Evolutionary conservation across 2,888 invertebrate genomes (phyloP), one percentile per base, ranked within the genome.

Genomic region (Protodeltote pygarga): DNA sequence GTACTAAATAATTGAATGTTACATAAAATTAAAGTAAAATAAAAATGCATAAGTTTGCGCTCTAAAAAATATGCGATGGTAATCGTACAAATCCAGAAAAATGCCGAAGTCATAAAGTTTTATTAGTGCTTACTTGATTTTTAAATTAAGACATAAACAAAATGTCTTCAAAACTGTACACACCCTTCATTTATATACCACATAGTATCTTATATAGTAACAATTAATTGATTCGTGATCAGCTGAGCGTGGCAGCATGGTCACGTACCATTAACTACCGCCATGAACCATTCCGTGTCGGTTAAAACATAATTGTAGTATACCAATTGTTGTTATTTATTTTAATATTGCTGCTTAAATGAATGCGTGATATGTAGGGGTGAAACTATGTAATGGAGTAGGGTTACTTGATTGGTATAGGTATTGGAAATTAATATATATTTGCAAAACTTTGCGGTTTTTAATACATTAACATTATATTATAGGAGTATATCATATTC

Each of bases 241-340:
- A 76, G 57, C 59, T 44, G 69, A 75, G 69, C 83, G 77, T 77
- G 71, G 59, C 65, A 54, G 48, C 54, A 47, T 79, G 85, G 87
- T 85, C 83, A 81, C 85, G 83, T 59, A 50, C 75, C 84, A 82
- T 80, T 85, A 76, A 35, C 70, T 60, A 65, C 62, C 61, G 72
- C 74, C 77, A 57, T 67, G 74, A 65, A 70, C 77, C 75, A 75
- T 75, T 73, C 68, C 46, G 62, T 65, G 69, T 77, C 77, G 83
- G 82, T 83, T 78, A 55, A 72, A 74, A 78, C 62, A 75, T 79
- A 82, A 86, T 87, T 82, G 75, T 75, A 54, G 62, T 41, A 39
- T 49, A 63, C 61, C 65, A 68, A 74, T 75, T 65, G 65, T 45
- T 61, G 60, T 55, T 67, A 62, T 70, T 74, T 67, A 73, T 69